Percentiles rank a stretch among this genome's conserved stretches.
These are phyloP conservation scores for Axinella damicornis DNA, from an alignment of 37 sponge, comb jelly and placozoan species.

Conservation along the genomic window DNA sequence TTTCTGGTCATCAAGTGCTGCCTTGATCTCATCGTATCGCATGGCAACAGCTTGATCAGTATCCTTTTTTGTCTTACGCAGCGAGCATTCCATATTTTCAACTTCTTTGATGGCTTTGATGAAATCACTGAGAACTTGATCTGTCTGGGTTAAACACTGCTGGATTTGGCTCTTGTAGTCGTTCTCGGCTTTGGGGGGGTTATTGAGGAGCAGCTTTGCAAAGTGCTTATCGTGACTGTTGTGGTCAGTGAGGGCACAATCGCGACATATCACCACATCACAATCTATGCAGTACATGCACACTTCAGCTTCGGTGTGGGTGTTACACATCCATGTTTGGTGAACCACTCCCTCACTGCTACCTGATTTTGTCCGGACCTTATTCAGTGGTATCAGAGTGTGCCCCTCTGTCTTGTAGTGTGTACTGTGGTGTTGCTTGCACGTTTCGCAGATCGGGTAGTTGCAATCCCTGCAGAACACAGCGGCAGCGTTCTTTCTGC, in stretches of 20 bases:
- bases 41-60: background rate
- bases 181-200: background rate
- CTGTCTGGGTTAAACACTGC: background rate
- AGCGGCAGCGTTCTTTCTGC: background rate
- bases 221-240: conserved; percentile 2
- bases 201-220: background rate
- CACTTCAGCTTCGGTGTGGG: background rate
- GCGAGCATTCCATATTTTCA: background rate
- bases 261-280: conserved; percentile 17
- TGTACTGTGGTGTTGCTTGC: background rate
- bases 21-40: background rate
- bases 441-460: background rate
- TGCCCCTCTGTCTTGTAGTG: background rate
- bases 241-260: background rate
- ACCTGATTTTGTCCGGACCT: background rate
- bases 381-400: background rate
- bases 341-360: background rate
- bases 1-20: conserved; percentile 5
- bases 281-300: conserved; percentile 1
- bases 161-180: conserved; percentile 2
- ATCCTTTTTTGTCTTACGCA: background rate
- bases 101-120: background rate
- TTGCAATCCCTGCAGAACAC: conserved; percentile 8
- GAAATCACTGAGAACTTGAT: background rate
- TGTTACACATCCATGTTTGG: conserved; percentile 6